phyloP scores from a whole-genome alignment of 2,113 vertebrate genomes.

The Vombatus ursinus region DNA sequence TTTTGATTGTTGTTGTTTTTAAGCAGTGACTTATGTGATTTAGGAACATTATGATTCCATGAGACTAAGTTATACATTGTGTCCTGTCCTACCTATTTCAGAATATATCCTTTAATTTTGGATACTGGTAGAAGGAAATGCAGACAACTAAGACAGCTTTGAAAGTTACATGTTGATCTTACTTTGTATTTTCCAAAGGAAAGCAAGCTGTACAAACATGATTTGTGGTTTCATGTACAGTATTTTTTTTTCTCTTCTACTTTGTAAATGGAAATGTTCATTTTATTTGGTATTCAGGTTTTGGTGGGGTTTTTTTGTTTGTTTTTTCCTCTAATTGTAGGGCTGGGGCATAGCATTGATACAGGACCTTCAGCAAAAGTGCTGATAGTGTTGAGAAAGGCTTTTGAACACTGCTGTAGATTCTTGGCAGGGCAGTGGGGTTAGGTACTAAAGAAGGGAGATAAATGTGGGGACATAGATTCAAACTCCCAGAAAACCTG shows the following conservation, averaged over 20 bases:
- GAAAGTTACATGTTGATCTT: neutral
- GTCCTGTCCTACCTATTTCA: neutral
- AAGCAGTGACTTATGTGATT: neutral
- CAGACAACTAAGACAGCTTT: neutral
- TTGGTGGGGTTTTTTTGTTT: too few relatives aligned
- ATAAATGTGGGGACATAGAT: neutral
- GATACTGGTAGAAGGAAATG: neutral
- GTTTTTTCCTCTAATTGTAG: neutral
- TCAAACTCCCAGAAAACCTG: neutral
- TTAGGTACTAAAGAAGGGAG: neutral
- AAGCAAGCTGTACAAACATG: neutral
- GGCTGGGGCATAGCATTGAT: neutral
- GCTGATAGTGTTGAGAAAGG: neutral
- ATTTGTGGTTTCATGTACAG: neutral
- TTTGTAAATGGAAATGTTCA: neutral
- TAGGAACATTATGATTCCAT: neutral
- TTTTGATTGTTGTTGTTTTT: neutral
- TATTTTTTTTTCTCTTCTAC: neutral
- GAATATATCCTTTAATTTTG: neutral
- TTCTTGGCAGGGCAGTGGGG: neutral
- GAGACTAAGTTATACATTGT: neutral
- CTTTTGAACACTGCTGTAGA: neutral
- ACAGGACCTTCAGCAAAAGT: neutral
- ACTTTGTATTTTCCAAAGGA: neutral
- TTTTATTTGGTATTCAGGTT: neutral